Evolutionary conservation across 2,888 invertebrate species (phyloP), one percentile per base, ranked within the genome.

Genomic region (Plemyria rubiginata): DNA sequence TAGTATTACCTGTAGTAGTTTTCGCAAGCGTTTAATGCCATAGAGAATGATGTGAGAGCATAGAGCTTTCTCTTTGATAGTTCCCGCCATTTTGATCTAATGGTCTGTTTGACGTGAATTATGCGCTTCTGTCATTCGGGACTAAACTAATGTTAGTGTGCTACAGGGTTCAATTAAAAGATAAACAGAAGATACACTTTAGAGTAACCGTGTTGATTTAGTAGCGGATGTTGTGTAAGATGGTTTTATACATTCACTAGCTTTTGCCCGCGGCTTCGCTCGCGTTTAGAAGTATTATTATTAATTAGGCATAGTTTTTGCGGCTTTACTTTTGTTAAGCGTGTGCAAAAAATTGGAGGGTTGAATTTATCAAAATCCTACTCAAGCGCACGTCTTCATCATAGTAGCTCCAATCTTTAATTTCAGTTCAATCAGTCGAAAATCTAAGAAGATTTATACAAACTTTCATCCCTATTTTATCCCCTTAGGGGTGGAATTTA

Each of bases 11-110:
- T 79, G 78, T 75, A 76, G 76, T 79, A 70, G 72, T 79, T 84
- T 84, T 84, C 74, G 79, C 81, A 77, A 85, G 81, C 74, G 75
- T 76, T 76, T 76, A 82, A 82, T 83, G 87, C 84, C 86, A 85
- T 84, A 86, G 87, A 88, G 87, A 88, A 88, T 90, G 88, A 89
- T 90, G 89, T 88, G 91, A 88, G 90, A 88, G 87, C 82, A 81
- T 76, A 83, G 71, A 84, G 88, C 90, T 92, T 90, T 91, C 91
- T 86, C 90, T 91, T 89, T 90, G 90, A 90, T 90, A 89, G 80
- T 84, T 85, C 75, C 90, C 91, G 92, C 90, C 87, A 88, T 90
- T 92, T 90, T 92, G 88, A 92, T 83, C 88, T 91, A 90, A 91
- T 90, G 86, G 88, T 75, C 72, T 75, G 73, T 78, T 77, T 81